Evolutionary conservation across 2,113 vertebrate genomes (phyloP), one percentile per base, ranked within the genome.

Genomic region (Tenrec ecaudatus): DNA sequence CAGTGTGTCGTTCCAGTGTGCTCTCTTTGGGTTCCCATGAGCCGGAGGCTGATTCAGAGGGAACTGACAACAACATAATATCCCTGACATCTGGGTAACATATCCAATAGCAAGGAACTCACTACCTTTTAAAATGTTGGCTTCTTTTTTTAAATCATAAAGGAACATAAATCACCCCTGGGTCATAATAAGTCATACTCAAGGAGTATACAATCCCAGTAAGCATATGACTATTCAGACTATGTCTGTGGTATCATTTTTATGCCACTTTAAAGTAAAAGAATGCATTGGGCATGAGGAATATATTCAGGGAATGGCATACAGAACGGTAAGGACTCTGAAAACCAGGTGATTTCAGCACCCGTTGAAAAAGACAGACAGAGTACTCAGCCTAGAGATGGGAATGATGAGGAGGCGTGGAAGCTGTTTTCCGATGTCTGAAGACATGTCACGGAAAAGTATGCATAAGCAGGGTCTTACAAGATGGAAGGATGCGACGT

Each of bases 211-310:
- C 27, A 89, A 66, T 58, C n/a, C 53, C 73, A 33, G 15, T 57
- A 36, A 31, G 36, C n/a, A 87, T 57, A n/a, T 29, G 11, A n/a
- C 43, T 77, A 62, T 15, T 58, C 57, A 23, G 36, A 15, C 9
- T 40, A 29, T 25, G 27, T 20, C 82, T 40, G 15, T 60, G 22
- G 53, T 64, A 57, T 62, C 25, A 66, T 60, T 76, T 71, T 62
- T 36, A 92, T 91, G 31, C 2, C 66, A 89, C 62, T 53, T 92
- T 27, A 84, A 73, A 40, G 91, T 76, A 47, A 86, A 87, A 88
- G 33, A 17, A 12, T 20, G 33, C 79, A 64, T 2, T 76, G 20
- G 47, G n/a, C 9, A 38, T 38, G 69, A 29, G 84, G 27, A 90
- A 6, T 33, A 43, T 16, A 2, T 78, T 53, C 62, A 82, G 1